Base-by-base conservation (phyloP, 92 coral and sea anemone genomes). In the Blastomussa wellsi region DNA sequence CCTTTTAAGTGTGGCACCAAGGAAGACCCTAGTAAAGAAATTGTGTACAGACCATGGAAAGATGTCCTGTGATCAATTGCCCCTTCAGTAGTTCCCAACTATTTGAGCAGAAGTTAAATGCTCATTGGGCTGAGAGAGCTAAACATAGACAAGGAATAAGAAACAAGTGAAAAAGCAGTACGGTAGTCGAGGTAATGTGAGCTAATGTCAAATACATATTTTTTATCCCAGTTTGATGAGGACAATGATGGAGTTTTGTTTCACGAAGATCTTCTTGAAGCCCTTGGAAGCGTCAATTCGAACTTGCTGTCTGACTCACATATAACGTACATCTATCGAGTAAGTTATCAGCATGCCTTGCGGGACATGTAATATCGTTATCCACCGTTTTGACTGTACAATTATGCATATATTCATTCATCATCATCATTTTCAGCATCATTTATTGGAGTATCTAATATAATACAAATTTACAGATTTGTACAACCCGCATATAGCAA, bases 221-320 rank as follows among this genome's bases (percentile, higher is more conserved):
- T 77, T 38, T 67, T 51, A 51, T 77, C 76, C 16, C 82, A 96
- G 99, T 88, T 92, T 73, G 99, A 96, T 53, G 95, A 94, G 79
- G 96, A 96, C 74, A 62, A 87, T 28, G 98, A 96, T 87, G 99
- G 97, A 47, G 87, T 78, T 80, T 83, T 96, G 47, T 96, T 93
- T 78, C 98, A 98, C 14, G 99, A 94, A 70, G 98, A 96, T 55
- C 82, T 92, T 60, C 87, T 96, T 29, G 98, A 94, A 72, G 98
- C 99, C 47, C 85, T 96, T 39, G 97, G 94, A 74, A 85, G 92
- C 79, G 97, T 96, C 53, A 96, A 96, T 84, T 89, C 95, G 31
- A 92, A 91, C 62, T 76, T 96, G 71, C 73, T 96, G 91, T 76
- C 90, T 4, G 97, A 96, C 85, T 89, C 98, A 7, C 99, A 96